Evolutionary conservation across 2,797 vertebrate genomes (phyloP), one percentile per base, ranked within the genome.

Genomic region (Neopelma chrysocephalum): DNA sequence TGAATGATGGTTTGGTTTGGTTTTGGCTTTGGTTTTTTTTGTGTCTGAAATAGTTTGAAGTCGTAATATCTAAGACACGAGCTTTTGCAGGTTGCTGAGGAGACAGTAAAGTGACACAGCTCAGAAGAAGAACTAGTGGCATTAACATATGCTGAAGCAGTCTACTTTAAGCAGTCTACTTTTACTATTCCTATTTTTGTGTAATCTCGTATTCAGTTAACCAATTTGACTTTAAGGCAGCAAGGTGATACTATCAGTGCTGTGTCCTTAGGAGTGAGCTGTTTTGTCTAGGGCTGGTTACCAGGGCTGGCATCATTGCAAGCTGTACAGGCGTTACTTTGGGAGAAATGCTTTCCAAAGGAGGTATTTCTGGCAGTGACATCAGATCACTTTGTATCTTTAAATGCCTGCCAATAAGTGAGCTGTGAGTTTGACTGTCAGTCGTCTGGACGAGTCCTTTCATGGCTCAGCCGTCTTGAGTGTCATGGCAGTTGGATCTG

Each of bases 331-430:
- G 29, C 72, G 14, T 43, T 72, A 20, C 47, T 87, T 62, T 17
- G 50, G 69, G 11, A 86, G 34, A 65, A 75, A 53, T 32, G 58
- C 73, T 90, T 93, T 93, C 79, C 69, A 60, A 40, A 64, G 53
- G 60, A 92, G 58, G n/a, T 95, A 94, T 94, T 96, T 86, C 69
- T 91, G 90, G 76, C 93, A 43, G 42, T 78, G 80, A 72, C 69
- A 86, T 78, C 57, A 50, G 76, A 69, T 73, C 54, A 78, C 27
- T 84, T 54, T n/a, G 34, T 38, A 19, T 40, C 72, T 94, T 82
- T 71, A 93, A 91, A 82, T 81, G 65, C 23, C 76, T 93, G 56
- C 61, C 87, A 94, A 0, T 64, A 78, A 91, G 68, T 36, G 61
- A 88, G 34, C 66, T 25, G 9, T 36, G 34, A 51, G 50, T 62